Evolutionary conservation across 2,113 vertebrate genomes (phyloP), one percentile per base, ranked within the genome.

Genomic region (Setophaga kirtlandii): DNA sequence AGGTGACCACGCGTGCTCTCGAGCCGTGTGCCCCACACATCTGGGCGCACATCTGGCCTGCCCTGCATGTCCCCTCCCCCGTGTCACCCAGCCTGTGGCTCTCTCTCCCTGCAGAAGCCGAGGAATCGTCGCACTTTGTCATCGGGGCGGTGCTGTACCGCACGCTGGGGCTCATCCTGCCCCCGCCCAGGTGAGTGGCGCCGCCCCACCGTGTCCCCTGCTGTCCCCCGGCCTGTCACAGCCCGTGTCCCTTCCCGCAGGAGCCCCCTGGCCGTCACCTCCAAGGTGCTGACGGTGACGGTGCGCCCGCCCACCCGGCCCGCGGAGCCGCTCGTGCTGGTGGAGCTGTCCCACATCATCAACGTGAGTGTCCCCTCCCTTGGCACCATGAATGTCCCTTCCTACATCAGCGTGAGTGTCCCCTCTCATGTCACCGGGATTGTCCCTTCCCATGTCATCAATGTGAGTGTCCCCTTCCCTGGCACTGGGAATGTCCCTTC

Each of bases 101-200:
- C 47, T 50, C 59, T 80, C 91, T 93, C 91, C 67, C 20, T 19
- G 96, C 92, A 99, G 99, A 99, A 91, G 97, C 58, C 3, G 99
- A 98, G 3, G 99, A 98, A 87, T 98, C 98, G 8, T 95, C 99
- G 55, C 99, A 99, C 97, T 99, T 99, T 7, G 99, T 99, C 94
- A 99, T 99, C 10, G 99, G 99, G 94, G 98, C 99, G 59, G 98
- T 99, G 94, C 97, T 99, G 84, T 99, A 99, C 96, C 98, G 99
- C 91, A 99, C 99, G 4, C 96, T 99, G 65, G 99, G 99, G 41
- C 94, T 98, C 89, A 99, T 99, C 97, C 97, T 99, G 95, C 99
- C 99, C 10, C 97, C 98, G 15, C 99, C 99, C 49, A 98, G 98
- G 99, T 99, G 97, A 98, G 99, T 89, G 60, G 52, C 42, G n/a